Evolutionary conservation across 2,113 vertebrate species (phyloP).

Genomic region (Atrichornis clamosus): DNA sequence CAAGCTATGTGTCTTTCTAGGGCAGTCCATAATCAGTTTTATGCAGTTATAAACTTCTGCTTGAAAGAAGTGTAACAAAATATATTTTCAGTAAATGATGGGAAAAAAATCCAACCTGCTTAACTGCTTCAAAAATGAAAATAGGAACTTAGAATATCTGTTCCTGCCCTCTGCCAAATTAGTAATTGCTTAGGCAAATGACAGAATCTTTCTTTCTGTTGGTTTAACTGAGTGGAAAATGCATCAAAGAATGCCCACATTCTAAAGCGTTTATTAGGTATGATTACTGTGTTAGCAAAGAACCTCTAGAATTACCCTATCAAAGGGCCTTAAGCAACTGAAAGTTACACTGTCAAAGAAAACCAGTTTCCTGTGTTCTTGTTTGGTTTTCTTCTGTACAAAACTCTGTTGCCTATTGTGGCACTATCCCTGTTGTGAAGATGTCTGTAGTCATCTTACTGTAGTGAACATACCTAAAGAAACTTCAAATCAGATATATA

Average conservation of each 20-base stretch:
- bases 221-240: not conserved
- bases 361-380: accelerated
- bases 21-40: not conserved
- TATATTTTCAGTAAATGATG: not conserved
- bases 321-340: not conserved
- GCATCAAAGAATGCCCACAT: not conserved
- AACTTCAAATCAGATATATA: not conserved
- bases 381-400: not conserved
- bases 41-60: not conserved
- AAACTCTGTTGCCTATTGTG: accelerated
- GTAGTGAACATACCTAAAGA: not conserved
- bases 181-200: not conserved
- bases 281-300: not conserved
- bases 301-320: not conserved
- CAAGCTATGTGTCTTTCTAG: not conserved
- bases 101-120: not conserved
- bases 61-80: not conserved
- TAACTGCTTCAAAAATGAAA: not conserved
- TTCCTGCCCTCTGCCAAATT: not conserved
- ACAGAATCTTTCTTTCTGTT: not conserved
- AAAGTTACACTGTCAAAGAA: not conserved
- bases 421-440: not conserved
- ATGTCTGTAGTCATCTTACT: not conserved
- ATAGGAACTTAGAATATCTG: not conserved
- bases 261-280: not conserved